phyloP scores from a whole-genome alignment of 2,888 invertebrate genomes.

The Spodoptera picta region DNA sequence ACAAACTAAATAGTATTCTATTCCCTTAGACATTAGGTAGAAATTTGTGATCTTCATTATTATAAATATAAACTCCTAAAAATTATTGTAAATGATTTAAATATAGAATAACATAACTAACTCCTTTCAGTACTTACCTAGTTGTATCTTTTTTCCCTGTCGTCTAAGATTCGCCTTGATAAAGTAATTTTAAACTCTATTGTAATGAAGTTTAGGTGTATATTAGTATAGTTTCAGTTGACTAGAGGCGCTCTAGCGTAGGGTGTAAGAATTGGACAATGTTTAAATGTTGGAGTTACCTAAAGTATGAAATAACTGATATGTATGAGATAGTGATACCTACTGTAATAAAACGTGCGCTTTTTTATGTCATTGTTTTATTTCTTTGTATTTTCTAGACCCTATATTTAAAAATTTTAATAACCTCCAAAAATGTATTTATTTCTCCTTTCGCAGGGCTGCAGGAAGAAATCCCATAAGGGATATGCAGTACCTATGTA shows the following conservation, averaged over 20 bases:
- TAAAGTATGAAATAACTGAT: slow-evolving; percentile 60
- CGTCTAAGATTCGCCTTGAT: slow-evolving; percentile 62
- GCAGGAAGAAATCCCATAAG: too few relatives aligned
- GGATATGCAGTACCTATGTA: too few relatives aligned
- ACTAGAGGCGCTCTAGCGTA: slow-evolving; percentile 60
- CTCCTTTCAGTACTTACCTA: slow-evolving; percentile 55
- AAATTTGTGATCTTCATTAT: slow-evolving; percentile 62
- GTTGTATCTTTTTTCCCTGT: slow-evolving; percentile 44
- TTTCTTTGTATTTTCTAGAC: slow-evolving; percentile 5
- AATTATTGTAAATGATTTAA: slow-evolving; percentile 52
- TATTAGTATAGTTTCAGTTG: slow-evolving; percentile 60
- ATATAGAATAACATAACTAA: slow-evolving; percentile 45
- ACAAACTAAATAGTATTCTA: slow-evolving; percentile 53
- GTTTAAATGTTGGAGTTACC: slow-evolving; percentile 63
- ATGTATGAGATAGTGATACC: slow-evolving; percentile 68
- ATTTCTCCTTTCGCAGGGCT: too few relatives aligned
- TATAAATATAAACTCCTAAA: slow-evolving; percentile 49
- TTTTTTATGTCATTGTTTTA: slow-evolving; percentile 63
- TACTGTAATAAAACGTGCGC: slow-evolving; percentile 71
- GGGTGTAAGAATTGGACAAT: slow-evolving; percentile 55
- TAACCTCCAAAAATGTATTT: too few relatives aligned
- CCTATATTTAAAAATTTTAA: too few relatives aligned
- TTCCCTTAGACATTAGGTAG: slow-evolving; percentile 56
- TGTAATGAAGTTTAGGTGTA: slow-evolving; percentile 58
- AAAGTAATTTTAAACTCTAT: slow-evolving; percentile 56